These are phyloP conservation scores for Indri indri DNA, from an alignment of 2,113 vertebrate species.

Conservation along the genomic window DNA sequence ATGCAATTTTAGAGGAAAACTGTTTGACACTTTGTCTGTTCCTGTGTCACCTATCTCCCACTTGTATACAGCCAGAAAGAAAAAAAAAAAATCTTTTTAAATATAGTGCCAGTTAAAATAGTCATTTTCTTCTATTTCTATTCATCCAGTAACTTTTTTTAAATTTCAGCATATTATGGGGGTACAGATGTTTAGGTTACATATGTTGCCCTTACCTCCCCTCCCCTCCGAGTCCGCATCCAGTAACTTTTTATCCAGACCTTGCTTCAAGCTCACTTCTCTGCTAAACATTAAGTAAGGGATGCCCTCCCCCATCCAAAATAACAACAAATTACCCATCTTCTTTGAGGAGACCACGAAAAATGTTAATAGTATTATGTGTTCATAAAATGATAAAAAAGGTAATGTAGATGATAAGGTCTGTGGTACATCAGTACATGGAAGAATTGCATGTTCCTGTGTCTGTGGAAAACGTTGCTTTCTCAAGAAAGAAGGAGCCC, in stretches of 20 bases:
- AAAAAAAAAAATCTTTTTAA: neutral
- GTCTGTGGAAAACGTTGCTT: neutral
- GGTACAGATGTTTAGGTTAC: no score
- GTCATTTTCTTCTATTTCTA: neutral
- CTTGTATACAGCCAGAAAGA: neutral
- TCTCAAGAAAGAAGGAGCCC: neutral
- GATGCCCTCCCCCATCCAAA: accelerated
- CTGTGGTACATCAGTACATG: neutral
- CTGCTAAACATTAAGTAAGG: neutral
- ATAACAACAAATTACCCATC: neutral
- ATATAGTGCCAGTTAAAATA: no score
- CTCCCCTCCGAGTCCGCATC: no score
- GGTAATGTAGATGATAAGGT: neutral
- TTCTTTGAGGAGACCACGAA: neutral
- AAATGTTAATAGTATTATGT: neutral
- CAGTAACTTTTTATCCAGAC: neutral
- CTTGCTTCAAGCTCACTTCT: neutral
- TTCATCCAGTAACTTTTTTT: no score
- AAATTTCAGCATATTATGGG: no score
- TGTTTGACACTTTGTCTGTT: neutral
- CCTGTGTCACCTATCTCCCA: neutral
- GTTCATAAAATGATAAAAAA: neutral
- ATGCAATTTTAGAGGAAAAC: neutral
- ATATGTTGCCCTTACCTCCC: no score
- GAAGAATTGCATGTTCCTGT: neutral